Evolutionary conservation across 2,113 vertebrate genomes (phyloP), one percentile per base, ranked within the genome.

Genomic region (Petromus typicus): DNA sequence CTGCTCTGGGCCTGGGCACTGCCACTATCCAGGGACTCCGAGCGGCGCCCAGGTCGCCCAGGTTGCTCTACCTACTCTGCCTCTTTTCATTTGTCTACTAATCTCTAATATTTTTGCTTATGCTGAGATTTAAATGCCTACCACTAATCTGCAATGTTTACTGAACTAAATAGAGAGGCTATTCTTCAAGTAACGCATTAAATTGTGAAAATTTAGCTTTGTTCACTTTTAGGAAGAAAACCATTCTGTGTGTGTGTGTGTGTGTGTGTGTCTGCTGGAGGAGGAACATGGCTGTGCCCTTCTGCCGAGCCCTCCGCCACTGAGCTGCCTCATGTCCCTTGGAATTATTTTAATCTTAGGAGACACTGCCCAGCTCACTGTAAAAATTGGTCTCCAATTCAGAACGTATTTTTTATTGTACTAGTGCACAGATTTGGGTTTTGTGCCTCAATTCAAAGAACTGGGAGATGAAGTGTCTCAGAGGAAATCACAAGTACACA

Each of bases 401-500:
- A 86, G 20, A 34, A 93, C 67, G 90, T 92, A 83, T 79, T 97
- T 97, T 32, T 89, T 92, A 17, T 20, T 91, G 63, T 96, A 97
- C 94, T 95, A 85, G 84, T 18, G 67, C 85, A 6, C 0, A 88
- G 18, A 76, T 95, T 95, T 63, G 95, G 2, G 4, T 89, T 80
- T 75, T 78, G 18, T 61, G 84, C 3, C 23, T 40, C 75, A 78
- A 82, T 89, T 95, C 25, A 87, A 40, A 93, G 94, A 63, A 89
- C 79, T 76, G 86, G 20, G 43, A 57, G 93, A 76, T 88, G 91
- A 20, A 27, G 2, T 94, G 82, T 63, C n/a, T 89, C 37, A 16
- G 90, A 97, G 97, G 89, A 96, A 97, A 98, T 93, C 93, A 93
- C 94, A 69, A 93, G 96, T 85, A 94, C 57, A 87, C 83, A 32